phyloP scores from a whole-genome alignment of 2,888 invertebrate species.

The Himalopsyche tibetana region DNA sequence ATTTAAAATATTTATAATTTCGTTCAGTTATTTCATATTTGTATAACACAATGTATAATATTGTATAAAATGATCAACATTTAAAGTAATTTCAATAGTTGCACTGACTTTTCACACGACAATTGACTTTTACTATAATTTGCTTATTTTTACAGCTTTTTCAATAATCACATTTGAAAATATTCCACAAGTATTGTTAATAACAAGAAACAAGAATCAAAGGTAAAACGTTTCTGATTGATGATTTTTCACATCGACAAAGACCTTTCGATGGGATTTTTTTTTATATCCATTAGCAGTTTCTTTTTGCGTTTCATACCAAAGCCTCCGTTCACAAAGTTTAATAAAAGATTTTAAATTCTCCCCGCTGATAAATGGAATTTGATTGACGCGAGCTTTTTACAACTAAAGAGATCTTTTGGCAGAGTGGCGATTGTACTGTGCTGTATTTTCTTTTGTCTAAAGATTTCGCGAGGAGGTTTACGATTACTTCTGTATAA shows the following conservation, averaged over 20 bases:
- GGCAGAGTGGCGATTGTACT: conserved; percentile 16
- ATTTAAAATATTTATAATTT: too few relatives aligned
- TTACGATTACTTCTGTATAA: not conserved
- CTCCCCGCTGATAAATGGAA: conserved; percentile 55
- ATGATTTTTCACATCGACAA: conserved; percentile 63
- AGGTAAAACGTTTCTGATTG: conserved; percentile 59
- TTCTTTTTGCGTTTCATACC: conserved; percentile 41
- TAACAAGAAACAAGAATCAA: conserved; percentile 55
- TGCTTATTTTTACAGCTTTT: too few relatives aligned
- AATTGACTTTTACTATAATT: too few relatives aligned
- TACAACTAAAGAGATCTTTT: conserved; percentile 10
- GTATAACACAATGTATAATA: too few relatives aligned
- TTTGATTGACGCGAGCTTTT: conserved; percentile 55
- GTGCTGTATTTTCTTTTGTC: conserved; percentile 14
- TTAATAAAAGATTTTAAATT: conserved; percentile 60
- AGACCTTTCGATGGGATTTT: conserved; percentile 56
- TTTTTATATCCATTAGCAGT: conserved; percentile 58
- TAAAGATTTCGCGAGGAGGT: conserved; percentile 6
- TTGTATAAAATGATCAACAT: too few relatives aligned
- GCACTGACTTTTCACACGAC: too few relatives aligned
- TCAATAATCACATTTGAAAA: too few relatives aligned
- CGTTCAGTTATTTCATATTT: too few relatives aligned
- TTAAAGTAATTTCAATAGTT: too few relatives aligned
- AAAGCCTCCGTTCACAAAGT: conserved; percentile 4
- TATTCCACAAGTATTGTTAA: not conserved